Evolutionary conservation across 2,888 invertebrate species (phyloP).

Genomic region (Caprella mutica): DNA sequence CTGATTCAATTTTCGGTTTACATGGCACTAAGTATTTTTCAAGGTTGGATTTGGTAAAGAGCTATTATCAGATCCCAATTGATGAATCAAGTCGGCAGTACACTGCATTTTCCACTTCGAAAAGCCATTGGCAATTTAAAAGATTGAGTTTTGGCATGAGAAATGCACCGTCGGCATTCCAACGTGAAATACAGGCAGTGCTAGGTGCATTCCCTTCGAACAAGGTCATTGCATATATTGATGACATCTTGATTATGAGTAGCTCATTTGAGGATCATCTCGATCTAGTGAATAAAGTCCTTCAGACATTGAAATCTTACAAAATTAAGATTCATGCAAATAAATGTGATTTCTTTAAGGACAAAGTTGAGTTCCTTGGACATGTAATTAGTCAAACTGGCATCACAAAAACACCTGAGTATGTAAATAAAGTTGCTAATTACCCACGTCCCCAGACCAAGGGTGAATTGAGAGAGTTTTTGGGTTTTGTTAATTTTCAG

Average conservation of each 20-base stretch:
- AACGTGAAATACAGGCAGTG: neutral
- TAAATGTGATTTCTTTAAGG: neutral
- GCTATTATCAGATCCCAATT: neutral
- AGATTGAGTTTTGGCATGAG: neutral
- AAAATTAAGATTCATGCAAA: neutral
- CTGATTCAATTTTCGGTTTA: slow-evolving; percentile 6
- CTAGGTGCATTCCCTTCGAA: neutral
- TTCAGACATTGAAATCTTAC: neutral
- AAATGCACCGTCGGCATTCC: slow-evolving; percentile 2
- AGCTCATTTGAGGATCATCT: neutral
- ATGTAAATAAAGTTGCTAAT: neutral
- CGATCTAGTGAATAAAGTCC: neutral
- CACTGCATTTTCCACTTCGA: neutral
- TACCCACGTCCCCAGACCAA: neutral
- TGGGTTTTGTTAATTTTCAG: slow-evolving; percentile 1
- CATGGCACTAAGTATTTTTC: slow-evolving; percentile 7
- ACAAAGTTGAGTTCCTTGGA: neutral
- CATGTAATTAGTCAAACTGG: neutral
- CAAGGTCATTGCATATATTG: neutral
- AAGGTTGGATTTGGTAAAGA: neutral
- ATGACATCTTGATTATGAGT: neutral
- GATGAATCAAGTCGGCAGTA: neutral
- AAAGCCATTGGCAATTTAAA: neutral
- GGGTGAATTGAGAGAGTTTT: neutral
- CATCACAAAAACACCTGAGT: neutral